These are phyloP conservation scores for Carettochelys insculpta DNA, from an alignment of 2,113 vertebrate species.

Conservation along the genomic window DNA sequence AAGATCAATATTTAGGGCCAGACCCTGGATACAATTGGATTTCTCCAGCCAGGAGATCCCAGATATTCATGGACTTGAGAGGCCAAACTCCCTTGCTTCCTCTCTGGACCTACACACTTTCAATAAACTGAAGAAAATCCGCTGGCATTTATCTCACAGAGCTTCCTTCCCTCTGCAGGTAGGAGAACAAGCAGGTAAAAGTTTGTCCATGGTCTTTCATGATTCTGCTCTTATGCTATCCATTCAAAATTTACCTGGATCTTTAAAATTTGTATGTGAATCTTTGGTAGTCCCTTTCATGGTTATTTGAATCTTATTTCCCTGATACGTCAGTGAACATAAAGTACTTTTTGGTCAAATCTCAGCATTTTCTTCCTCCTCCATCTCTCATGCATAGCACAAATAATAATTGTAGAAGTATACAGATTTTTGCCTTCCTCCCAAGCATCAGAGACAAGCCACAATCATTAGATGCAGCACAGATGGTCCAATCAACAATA, in stretches of 20 bases:
- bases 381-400: neutral
- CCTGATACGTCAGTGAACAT: neutral
- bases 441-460: neutral
- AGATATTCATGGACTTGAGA: too few species aligned
- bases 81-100: neutral
- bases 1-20: neutral
- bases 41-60: neutral
- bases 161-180: rapidly evolving
- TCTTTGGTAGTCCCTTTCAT: neutral
- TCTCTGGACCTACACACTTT: neutral
- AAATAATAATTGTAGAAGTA: neutral
- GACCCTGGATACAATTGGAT: rapidly evolving
- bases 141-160: neutral
- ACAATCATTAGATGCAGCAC: neutral
- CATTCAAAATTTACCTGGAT: neutral
- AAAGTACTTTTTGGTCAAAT: neutral
- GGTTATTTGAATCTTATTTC: neutral
- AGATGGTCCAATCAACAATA: neutral
- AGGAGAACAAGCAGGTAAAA: rapidly evolving
- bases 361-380: neutral
- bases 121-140: neutral
- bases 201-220: rapidly evolving
- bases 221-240: neutral
- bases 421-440: neutral
- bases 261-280: neutral